Conservation (phyloP, 2,888 invertebrate genomes). For the Neuroscelio doddi region DNA sequence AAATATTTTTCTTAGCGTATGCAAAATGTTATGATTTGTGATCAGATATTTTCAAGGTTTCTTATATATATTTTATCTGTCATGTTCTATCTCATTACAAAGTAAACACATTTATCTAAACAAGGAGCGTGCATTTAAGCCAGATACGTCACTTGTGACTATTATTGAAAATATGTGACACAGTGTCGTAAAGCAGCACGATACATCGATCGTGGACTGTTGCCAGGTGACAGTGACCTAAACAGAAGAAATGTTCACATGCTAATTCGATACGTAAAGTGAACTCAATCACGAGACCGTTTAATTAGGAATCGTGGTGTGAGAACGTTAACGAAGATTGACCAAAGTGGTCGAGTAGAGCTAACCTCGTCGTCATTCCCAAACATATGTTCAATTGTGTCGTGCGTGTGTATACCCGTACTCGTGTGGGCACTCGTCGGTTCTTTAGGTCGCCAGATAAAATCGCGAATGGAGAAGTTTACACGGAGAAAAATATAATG, state of each 20-base stretch:
- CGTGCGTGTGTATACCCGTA: background rate
- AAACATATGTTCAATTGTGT: background rate
- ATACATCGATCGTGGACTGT: constrained; percentile 50
- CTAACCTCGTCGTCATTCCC: background rate
- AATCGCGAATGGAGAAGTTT: no score
- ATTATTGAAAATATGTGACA: constrained; percentile 31
- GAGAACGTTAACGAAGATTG: no score
- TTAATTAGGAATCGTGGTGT: constrained; percentile 10
- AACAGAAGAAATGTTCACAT: constrained; percentile 40
- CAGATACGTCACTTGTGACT: constrained; percentile 1
- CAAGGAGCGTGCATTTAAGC: background rate
- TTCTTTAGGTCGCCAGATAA: no score
- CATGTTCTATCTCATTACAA: no score
- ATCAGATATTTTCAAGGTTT: no score
- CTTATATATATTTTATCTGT: no score
- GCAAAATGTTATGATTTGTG: no score
- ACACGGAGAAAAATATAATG: no score
- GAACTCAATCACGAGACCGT: constrained; percentile 11
- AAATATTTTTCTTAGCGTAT: no score
- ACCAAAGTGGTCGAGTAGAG: background rate
- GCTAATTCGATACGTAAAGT: constrained; percentile 19
- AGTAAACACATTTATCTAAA: background rate
- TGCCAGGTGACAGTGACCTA: constrained; percentile 58
- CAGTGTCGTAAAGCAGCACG: constrained; percentile 35
- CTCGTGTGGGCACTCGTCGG: no score